Evolutionary conservation across 2,113 vertebrate genomes (phyloP).

Genomic region (Pygoscelis antarcticus): DNA sequence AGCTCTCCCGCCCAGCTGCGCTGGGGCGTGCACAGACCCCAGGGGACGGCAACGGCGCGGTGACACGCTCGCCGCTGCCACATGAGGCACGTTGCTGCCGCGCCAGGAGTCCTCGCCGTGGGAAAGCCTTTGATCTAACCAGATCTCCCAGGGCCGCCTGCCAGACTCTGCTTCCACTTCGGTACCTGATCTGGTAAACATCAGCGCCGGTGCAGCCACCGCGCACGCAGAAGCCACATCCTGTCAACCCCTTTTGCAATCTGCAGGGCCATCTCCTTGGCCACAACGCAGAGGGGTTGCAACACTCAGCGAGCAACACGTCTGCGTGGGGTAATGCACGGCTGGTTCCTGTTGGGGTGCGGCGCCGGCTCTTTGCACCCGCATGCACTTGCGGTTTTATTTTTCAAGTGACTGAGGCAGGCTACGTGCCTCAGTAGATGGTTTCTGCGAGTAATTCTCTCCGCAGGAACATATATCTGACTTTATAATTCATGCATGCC

Average conservation of each 20-base stretch:
- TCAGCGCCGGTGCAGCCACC: background rate
- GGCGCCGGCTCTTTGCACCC: background rate
- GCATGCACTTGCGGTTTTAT: background rate
- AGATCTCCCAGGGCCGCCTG: background rate
- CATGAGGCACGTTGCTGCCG: background rate
- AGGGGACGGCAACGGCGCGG: rapidly evolving
- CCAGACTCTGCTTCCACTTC: background rate
- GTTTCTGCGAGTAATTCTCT: background rate
- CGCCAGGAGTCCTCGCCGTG: background rate
- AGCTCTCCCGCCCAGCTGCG: background rate
- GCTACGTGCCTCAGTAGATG: background rate
- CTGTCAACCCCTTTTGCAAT: background rate
- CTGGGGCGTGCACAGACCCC: rapidly evolving
- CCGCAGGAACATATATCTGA: background rate
- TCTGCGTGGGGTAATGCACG: background rate
- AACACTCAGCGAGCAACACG: background rate
- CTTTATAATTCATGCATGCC: slow-evolving; percentile 46
- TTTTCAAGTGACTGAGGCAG: background rate
- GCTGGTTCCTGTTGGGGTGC: background rate
- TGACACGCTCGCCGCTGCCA: background rate
- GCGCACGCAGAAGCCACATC: slow-evolving; percentile 18
- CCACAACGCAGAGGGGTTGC: background rate
- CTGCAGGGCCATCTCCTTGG: background rate
- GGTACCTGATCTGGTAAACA: background rate
- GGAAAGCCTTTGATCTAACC: slow-evolving; percentile 45